Percentiles rank a stretch among this genome's conserved stretches.
Evolutionary conservation across 1,140 invertebrate genomes (phyloP).

Genomic region (Rhagoletis pomonella): DNA sequence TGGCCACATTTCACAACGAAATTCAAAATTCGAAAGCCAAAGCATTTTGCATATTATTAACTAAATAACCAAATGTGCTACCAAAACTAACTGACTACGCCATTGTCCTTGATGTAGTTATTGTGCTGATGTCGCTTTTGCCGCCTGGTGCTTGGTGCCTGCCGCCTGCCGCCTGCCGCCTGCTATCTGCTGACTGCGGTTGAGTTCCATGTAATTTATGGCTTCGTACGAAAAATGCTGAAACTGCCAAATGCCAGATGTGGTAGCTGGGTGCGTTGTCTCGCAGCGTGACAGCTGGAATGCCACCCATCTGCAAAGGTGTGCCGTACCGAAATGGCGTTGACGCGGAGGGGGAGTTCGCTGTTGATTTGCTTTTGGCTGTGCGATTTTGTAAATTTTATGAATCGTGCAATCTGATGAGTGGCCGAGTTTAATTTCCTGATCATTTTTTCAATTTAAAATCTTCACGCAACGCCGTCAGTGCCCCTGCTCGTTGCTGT

Average conservation of each 20-base stretch:
- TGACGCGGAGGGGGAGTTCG: too few species aligned
- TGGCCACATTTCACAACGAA: conserved; percentile 37
- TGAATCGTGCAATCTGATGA: conserved; percentile 24
- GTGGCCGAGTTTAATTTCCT: conserved; percentile 47
- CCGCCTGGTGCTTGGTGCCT: too few species aligned
- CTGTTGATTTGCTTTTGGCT: conserved; percentile 14
- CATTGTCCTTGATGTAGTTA: conserved; percentile 18
- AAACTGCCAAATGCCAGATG: conserved; percentile 26
- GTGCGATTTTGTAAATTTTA: conserved; percentile 28
- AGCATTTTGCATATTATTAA: conserved; percentile 53
- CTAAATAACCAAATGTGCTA: conserved; percentile 34
- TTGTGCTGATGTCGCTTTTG: conserved; percentile 17
- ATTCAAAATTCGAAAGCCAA: conserved; percentile 40
- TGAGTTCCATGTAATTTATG: conserved; percentile 30
- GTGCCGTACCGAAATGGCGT: not conserved
- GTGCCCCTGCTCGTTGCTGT: not conserved
- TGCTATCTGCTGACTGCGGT: conserved; percentile 22
- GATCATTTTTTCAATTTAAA: conserved; percentile 46
- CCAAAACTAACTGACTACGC: conserved; percentile 12
- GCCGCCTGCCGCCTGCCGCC: too few species aligned
- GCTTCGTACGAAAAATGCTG: conserved; percentile 44
- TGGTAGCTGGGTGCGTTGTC: not conserved
- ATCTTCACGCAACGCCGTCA: not conserved
- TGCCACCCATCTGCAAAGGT: not conserved
- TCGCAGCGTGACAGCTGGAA: not conserved